phyloP scores from a whole-genome alignment of 1,140 invertebrate species.

The Hylyphantes graminicola region DNA sequence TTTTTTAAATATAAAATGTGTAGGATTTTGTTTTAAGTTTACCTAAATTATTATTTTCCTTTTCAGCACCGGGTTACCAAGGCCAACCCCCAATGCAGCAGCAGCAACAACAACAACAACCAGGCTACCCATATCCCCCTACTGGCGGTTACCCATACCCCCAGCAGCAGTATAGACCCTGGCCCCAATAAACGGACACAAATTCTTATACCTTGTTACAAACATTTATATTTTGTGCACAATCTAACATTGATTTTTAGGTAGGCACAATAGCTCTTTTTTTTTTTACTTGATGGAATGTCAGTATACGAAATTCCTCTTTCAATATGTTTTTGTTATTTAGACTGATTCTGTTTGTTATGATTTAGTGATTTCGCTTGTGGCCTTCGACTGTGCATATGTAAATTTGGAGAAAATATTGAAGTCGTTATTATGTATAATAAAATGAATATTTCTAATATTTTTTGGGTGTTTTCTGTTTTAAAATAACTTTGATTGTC shows the following conservation, averaged over 20 bases:
- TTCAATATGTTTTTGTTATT: neutral
- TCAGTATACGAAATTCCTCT: neutral
- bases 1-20: too few species aligned
- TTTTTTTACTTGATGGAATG: neutral
- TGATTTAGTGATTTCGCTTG: conserved; percentile 24
- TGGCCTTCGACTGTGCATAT: conserved; percentile 47
- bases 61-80: conserved; percentile 52
- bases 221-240: conserved; percentile 17
- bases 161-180: conserved; percentile 48
- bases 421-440: conserved; percentile 35
- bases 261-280: neutral
- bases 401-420: conserved; percentile 35
- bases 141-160: conserved; percentile 40
- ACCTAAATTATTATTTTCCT: too few species aligned
- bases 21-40: too few species aligned
- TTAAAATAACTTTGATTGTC: too few species aligned
- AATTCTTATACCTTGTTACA: neutral
- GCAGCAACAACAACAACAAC: conserved; percentile 24
- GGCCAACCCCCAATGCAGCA: conserved; percentile 33
- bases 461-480: too few species aligned
- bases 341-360: neutral
- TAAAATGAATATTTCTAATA: conserved; percentile 43
- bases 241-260: conserved; percentile 15
- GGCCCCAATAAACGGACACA: conserved; percentile 8
- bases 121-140: conserved; percentile 12